Conservation (phyloP, 1,140 invertebrate species). For the Trichogramma pretiosum region DNA sequence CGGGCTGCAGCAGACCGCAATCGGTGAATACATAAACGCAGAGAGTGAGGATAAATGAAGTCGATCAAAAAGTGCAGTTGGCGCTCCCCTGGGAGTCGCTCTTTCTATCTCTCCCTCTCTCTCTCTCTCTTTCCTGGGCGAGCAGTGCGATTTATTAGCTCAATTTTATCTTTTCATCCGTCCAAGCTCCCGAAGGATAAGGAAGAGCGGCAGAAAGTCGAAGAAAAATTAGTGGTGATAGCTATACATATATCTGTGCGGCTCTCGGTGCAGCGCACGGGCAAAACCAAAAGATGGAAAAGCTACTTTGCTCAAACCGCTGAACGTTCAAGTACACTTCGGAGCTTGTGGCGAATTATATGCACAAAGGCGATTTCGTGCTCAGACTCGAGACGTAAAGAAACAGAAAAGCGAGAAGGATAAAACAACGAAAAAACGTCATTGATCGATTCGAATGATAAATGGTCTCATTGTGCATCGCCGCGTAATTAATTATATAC, state of each 20-base stretch:
- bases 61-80: too few relatives aligned
- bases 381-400: not conserved
- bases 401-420: not conserved
- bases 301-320: conserved; percentile 10
- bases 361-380: conserved; percentile 15
- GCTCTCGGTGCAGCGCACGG: not conserved
- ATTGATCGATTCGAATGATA: too few relatives aligned
- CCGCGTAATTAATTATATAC: too few relatives aligned
- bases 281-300: not conserved
- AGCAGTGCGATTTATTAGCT: conserved; percentile 2
- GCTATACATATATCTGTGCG: conserved; percentile 9
- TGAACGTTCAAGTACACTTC: conserved; percentile 23
- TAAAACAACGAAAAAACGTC: too few relatives aligned
- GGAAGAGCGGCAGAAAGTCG: too few relatives aligned
- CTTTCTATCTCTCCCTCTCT: not conserved
- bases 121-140: not conserved
- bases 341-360: conserved; percentile 9
- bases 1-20: too few relatives aligned
- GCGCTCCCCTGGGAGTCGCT: too few relatives aligned
- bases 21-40: too few relatives aligned
- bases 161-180: not conserved
- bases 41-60: too few relatives aligned
- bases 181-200: not conserved
- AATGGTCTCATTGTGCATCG: too few relatives aligned
- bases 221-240: conserved; percentile 9